Evolutionary conservation across 2,797 vertebrate species (phyloP).

Genomic region (Zalophus californianus): DNA sequence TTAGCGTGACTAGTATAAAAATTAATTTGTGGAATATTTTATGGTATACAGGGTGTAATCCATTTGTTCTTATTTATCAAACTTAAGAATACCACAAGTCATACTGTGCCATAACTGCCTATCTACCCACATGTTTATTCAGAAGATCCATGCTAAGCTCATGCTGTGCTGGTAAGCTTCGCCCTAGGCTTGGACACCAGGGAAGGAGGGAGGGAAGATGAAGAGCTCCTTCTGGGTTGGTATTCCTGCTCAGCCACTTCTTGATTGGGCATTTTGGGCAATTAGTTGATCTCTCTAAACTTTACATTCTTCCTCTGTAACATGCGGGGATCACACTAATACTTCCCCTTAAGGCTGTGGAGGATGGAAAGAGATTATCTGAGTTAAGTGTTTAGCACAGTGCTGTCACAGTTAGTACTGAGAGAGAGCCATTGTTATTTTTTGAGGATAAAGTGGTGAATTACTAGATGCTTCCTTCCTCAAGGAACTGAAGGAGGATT

Average conservation of each 20-base stretch:
- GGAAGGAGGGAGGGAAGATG: neutral
- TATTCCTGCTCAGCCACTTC: neutral
- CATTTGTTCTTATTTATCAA: constrained; percentile 23
- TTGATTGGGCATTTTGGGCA: neutral
- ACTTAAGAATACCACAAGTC: neutral
- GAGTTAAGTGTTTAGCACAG: neutral
- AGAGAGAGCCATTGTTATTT: neutral
- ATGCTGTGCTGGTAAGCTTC: neutral
- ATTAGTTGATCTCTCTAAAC: neutral
- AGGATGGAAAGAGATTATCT: neutral
- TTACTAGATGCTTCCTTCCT: neutral
- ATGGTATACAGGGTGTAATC: neutral
- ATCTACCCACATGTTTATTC: neutral
- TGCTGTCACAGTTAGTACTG: neutral
- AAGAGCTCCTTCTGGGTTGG: neutral
- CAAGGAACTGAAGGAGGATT: neutral
- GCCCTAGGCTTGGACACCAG: neutral
- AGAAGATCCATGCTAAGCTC: neutral
- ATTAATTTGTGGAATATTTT: neutral
- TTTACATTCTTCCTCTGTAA: neutral
- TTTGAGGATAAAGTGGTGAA: neutral
- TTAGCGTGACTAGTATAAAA: neutral
- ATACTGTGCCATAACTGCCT: neutral
- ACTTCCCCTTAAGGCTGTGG: neutral
- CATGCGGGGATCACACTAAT: neutral